These are phyloP conservation scores for Riparia riparia DNA, from an alignment of 2,113 vertebrate genomes.

Conservation along the genomic window DNA sequence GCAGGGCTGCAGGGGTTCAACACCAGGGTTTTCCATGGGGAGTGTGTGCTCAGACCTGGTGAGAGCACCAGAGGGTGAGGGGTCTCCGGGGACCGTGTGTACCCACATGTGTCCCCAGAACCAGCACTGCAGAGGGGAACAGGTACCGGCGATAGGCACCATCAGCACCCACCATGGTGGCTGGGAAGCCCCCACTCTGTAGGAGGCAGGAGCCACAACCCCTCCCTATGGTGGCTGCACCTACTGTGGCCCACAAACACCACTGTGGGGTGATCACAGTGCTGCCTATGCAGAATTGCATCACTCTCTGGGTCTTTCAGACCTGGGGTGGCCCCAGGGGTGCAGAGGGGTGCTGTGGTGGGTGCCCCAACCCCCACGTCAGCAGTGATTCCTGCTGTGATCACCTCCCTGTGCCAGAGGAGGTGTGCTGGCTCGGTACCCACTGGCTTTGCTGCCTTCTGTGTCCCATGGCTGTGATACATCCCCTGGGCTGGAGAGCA, in stretches of 20 bases:
- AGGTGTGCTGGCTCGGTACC: neutral
- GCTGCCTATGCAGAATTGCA: rapidly evolving
- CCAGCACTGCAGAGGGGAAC: neutral
- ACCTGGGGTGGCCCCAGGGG: rapidly evolving
- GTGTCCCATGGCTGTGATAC: rapidly evolving
- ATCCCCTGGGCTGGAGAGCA: rapidly evolving
- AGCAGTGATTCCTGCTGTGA: neutral
- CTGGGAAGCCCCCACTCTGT: rapidly evolving
- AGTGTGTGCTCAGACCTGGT: rapidly evolving
- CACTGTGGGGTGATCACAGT: no score
- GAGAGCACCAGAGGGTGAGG: rapidly evolving
- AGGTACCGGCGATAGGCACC: neutral
- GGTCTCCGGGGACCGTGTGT: neutral
- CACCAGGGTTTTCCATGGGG: neutral
- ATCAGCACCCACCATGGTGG: rapidly evolving
- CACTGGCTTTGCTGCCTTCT: neutral
- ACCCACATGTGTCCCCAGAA: rapidly evolving
- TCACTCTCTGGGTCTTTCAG: neutral
- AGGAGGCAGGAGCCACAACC: neutral
- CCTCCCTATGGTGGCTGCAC: neutral
- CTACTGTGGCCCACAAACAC: neutral
- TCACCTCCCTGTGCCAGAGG: neutral
- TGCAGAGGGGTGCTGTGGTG: neutral
- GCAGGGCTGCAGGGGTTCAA: rapidly evolving
- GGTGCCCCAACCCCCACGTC: neutral